Percentiles rank a stretch among this genome's conserved stretches.
Conservation (phyloP, 2,888 invertebrate species). For the Copidosoma aretas region DNA sequence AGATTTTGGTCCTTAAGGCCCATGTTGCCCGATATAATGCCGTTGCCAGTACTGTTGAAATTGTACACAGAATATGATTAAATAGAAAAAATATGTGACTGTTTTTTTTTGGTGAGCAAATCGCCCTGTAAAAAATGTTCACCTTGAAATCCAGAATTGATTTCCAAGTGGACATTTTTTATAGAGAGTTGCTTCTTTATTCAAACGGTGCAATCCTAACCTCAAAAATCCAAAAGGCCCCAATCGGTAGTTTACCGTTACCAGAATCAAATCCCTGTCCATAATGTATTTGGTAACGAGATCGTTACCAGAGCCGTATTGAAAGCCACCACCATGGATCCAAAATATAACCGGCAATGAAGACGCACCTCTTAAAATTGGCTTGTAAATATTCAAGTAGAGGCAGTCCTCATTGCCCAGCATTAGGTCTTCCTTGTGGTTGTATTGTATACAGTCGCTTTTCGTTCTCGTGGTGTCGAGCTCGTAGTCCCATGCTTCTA, state of each 20-base stretch:
- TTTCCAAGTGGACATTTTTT: no score
- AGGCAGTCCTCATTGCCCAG: constrained; percentile 45
- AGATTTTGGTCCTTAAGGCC: constrained; percentile 77
- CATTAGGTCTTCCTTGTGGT: background rate
- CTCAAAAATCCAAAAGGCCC: constrained; percentile 74
- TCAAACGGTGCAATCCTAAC: no score
- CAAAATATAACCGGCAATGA: constrained; percentile 51
- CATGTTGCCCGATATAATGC: constrained; percentile 72
- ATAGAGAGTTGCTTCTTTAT: no score
- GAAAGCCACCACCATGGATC: constrained; percentile 59
- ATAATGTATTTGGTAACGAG: constrained; percentile 68
- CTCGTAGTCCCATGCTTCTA: constrained; percentile 40
- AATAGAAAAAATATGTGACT: no score
- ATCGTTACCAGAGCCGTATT: constrained; percentile 58
- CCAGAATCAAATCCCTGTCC: constrained; percentile 70
- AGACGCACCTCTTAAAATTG: background rate
- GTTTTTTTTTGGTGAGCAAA: no score
- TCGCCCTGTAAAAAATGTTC: no score
- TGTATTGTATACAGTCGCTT: constrained; percentile 2
- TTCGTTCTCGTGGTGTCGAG: constrained; percentile 36
- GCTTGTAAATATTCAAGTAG: constrained; percentile 45
- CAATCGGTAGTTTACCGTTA: constrained; percentile 74
- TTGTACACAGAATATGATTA: no score
- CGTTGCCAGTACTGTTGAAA: constrained; percentile 77
- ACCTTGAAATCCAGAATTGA: no score